A percentile compares a stretch with the other conserved stretches of the same genome.
Conservation (phyloP, 2,797 vertebrate genomes). For the Neostethus bicornis region DNA sequence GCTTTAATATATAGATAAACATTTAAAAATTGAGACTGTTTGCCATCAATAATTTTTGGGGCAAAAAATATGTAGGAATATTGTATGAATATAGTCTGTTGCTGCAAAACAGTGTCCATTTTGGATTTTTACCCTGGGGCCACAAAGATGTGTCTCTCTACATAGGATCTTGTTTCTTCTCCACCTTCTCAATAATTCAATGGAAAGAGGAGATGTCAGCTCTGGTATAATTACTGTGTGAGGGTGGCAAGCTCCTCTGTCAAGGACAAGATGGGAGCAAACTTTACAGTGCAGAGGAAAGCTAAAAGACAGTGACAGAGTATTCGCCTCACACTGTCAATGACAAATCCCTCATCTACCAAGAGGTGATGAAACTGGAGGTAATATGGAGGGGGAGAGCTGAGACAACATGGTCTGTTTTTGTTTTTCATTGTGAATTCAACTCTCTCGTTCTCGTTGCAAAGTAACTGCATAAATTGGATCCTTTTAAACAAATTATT, state of each 20-base stretch:
- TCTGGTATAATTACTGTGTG: slow-evolving; percentile 78
- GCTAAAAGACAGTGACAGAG: slow-evolving; percentile 28
- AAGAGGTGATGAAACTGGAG: slow-evolving; percentile 60
- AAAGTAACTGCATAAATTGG: slow-evolving; percentile 20
- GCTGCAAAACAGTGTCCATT: slow-evolving; percentile 39
- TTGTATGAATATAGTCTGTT: slow-evolving; percentile 19
- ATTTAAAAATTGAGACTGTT: slow-evolving; percentile 10
- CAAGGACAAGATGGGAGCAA: slow-evolving; percentile 65
- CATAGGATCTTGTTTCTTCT: slow-evolving; percentile 67
- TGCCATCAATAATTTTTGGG: too few species aligned
- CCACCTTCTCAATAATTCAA: slow-evolving; percentile 80
- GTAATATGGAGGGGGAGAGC: slow-evolving; percentile 40
- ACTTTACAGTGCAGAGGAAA: slow-evolving; percentile 45
- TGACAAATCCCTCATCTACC: slow-evolving; percentile 32
- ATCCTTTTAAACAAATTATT: slow-evolving; percentile 2
- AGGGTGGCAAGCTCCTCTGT: slow-evolving; percentile 73
- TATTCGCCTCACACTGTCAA: slow-evolving; percentile 20
- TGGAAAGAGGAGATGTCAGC: slow-evolving; percentile 76
- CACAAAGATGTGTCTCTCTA: slow-evolving; percentile 51
- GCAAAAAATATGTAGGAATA: slow-evolving; percentile 18
- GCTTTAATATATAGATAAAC: background rate
- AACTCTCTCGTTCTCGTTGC: slow-evolving; percentile 15
- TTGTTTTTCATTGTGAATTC: slow-evolving; percentile 34
- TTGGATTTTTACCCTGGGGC: slow-evolving; percentile 51
- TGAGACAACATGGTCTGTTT: slow-evolving; percentile 29